phyloP scores from a whole-genome alignment of 1,140 invertebrate species.

The Cydia pomonella region DNA sequence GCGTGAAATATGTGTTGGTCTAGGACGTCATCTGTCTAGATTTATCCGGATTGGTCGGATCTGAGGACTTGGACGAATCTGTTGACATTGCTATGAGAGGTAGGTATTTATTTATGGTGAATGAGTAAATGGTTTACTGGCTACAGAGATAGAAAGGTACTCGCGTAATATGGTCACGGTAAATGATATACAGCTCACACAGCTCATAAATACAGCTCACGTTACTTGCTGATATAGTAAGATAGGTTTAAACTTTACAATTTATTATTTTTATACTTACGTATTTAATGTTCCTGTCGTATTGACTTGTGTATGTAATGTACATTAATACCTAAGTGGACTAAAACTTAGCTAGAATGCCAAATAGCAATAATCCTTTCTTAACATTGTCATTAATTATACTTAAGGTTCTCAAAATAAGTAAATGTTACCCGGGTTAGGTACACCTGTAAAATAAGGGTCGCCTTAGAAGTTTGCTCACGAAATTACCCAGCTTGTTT shows the following conservation, averaged over 20 bases:
- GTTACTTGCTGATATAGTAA: too few relatives aligned
- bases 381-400: not conserved
- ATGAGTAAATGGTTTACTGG: not conserved
- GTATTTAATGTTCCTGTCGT: too few relatives aligned
- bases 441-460: slow-evolving; percentile 11
- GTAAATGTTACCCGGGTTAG: not conserved
- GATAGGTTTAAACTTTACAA: too few relatives aligned
- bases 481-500: slow-evolving; percentile 1
- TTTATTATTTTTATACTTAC: too few relatives aligned
- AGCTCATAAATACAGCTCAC: too few relatives aligned
- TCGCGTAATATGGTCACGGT: not conserved
- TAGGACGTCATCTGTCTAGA: slow-evolving; percentile 24
- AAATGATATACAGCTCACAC: too few relatives aligned
- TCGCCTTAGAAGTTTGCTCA: slow-evolving; percentile 21
- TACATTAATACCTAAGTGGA: not conserved
- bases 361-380: not conserved
- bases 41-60: slow-evolving; percentile 16
- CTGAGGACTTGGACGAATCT: slow-evolving; percentile 14
- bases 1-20: slow-evolving; percentile 29
- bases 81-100: slow-evolving; percentile 12
- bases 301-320: too few relatives aligned
- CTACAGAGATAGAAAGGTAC: not conserved
- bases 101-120: not conserved
- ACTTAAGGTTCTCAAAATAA: slow-evolving; percentile 14
- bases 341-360: not conserved